phyloP scores from a whole-genome alignment of 2,797 vertebrate genomes.

The Platyrinchus mystaceus region DNA sequence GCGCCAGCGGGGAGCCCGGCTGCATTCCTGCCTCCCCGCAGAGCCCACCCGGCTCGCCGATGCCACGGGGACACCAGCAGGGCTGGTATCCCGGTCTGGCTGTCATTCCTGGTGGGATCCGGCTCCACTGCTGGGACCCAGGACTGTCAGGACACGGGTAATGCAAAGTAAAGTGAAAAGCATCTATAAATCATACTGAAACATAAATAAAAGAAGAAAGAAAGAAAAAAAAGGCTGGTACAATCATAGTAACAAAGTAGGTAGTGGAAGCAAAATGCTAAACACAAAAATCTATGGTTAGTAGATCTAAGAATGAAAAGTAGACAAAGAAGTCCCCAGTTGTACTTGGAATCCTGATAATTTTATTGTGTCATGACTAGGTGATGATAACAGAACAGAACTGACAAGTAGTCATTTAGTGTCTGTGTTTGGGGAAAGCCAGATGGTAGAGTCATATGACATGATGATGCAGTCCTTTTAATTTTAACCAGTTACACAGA shows the following conservation, averaged over 20 bases:
- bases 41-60: accelerated
- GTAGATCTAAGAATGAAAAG: background rate
- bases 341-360: background rate
- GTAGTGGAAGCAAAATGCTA: background rate
- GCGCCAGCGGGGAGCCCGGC: accelerated
- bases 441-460: background rate
- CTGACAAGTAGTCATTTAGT: background rate
- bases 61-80: background rate
- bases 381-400: background rate
- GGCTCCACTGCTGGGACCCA: background rate
- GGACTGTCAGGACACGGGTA: accelerated
- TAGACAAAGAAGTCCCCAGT: background rate
- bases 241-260: background rate
- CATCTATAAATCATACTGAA: background rate
- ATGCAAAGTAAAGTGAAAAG: background rate
- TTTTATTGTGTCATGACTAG: background rate
- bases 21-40: too few relatives aligned
- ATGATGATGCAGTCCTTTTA: background rate
- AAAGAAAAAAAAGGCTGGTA: background rate
- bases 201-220: background rate
- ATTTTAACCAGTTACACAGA: background rate
- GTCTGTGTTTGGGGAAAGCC: background rate
- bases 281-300: background rate
- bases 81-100: background rate
- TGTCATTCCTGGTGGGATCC: background rate